Base-by-base conservation (phyloP, 2,113 vertebrate genomes). In the Gobius niger region DNA sequence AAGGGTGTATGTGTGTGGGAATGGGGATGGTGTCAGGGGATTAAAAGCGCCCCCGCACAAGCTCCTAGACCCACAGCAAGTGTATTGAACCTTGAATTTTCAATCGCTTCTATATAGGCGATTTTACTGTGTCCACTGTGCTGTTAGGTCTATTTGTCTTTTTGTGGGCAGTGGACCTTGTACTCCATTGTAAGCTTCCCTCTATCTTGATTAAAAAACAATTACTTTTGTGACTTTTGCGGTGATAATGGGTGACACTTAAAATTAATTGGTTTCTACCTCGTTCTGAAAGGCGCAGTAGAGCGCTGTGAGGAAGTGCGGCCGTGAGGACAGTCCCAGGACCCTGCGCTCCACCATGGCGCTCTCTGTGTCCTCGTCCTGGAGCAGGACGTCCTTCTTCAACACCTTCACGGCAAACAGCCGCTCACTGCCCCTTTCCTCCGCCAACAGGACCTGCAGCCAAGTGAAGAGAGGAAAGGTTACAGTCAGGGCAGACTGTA, bases 331-430 rank as follows among this genome's bases (percentile, higher is more conserved):
- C n/a, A 97, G 90, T 0, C 93, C 95, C 76, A 97, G 89, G 18
- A 97, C 95, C 13, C 95, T 92, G 74, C 95, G 92, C 86, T 96
- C 96, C 85, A 97, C 95, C 85, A 97, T 88, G n/a, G 95, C 96
- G 24, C 95, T 96, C 88, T 96, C 95, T 0, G 95, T 95, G 61
- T 97, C 96, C 16, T 97, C 95, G 0, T 97, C 95, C 89, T 96
- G 96, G 77, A 96, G 95, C 18, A 97, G 93, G 47, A 97, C 95
- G 0, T 97, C 96, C 76, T 97, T 97, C 86, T 97, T 97, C 83
- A 96, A 83, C 80, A 96, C 95, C 87, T 97, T 96, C 69, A 96
- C 93, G 0, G 95, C 95, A 3, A 92, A 97, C 69, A 96, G 90
- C 40, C 93, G 93, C 44, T 96, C 96, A 0, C 93, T 94, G 54